These are phyloP conservation scores for Acanthosoma haemorrhoidale DNA, from an alignment of 2,888 invertebrate genomes.

Conservation along the genomic window DNA sequence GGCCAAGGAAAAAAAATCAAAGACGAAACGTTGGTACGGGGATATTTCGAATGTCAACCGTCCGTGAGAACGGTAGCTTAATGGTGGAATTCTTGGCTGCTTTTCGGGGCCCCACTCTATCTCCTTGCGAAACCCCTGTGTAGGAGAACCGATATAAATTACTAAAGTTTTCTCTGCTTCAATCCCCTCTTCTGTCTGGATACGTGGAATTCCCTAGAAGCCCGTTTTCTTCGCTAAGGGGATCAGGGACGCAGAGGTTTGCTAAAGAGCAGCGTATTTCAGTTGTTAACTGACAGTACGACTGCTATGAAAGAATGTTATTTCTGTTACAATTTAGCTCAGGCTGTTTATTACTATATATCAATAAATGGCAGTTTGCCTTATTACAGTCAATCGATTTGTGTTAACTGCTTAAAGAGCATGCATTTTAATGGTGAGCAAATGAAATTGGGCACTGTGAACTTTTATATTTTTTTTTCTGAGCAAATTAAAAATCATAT, in stretches of 20 bases:
- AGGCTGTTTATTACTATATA: too few relatives aligned
- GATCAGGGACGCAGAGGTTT: background rate
- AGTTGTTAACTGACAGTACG: background rate
- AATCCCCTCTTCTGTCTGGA: background rate
- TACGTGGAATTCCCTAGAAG: background rate
- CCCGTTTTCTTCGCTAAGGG: background rate
- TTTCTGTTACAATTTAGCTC: too few relatives aligned
- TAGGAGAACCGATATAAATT: background rate
- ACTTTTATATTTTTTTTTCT: too few relatives aligned
- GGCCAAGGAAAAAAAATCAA: background rate
- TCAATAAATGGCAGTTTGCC: too few relatives aligned
- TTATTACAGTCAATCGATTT: too few relatives aligned
- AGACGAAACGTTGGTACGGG: background rate
- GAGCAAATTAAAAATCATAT: too few relatives aligned
- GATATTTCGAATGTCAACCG: slow-evolving; percentile 17
- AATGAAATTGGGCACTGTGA: too few relatives aligned
- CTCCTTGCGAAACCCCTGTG: background rate
- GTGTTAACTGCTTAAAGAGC: too few relatives aligned
- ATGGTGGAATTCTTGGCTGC: background rate
- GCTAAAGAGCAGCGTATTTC: background rate
- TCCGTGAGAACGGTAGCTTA: slow-evolving; percentile 23
- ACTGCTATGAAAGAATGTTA: too few relatives aligned
- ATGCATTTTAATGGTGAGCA: too few relatives aligned
- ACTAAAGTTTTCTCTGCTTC: background rate
- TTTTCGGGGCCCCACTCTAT: slow-evolving; percentile 1